A percentile compares a stretch with the other conserved stretches of the same genome.
Conservation (phyloP, 37 sponge, comb jelly and placozoan species). For the Corticium candelabrum region DNA sequence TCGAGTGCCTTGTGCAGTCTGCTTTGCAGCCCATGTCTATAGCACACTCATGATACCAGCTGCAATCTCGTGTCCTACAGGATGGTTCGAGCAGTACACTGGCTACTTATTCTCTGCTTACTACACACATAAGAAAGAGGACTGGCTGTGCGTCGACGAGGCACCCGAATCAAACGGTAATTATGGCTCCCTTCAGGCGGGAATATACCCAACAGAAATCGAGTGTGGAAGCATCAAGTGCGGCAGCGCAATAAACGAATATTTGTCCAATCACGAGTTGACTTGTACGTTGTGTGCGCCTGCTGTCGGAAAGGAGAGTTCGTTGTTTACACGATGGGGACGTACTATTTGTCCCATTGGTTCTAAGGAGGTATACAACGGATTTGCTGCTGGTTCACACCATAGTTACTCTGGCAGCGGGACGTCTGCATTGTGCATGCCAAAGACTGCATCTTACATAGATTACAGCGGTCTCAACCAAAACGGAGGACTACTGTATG, state of each 20-base stretch:
- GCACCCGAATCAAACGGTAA: background rate
- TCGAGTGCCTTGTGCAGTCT: constrained; percentile 1
- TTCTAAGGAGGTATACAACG: background rate
- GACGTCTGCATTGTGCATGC: background rate
- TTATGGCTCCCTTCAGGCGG: background rate
- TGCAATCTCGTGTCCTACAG: background rate
- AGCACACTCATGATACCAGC: background rate
- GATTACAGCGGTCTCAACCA: background rate
- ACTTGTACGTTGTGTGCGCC: background rate
- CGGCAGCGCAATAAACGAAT: background rate
- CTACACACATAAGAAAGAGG: background rate
- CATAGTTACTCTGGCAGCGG: background rate
- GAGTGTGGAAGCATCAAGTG: constrained; percentile 2
- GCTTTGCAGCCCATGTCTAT: background rate
- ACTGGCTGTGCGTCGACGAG: background rate
- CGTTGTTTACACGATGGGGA: background rate
- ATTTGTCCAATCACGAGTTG: background rate
- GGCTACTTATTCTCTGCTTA: background rate
- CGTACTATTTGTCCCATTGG: background rate
- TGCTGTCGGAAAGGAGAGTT: background rate
- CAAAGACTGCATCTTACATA: background rate
- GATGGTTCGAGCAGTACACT: background rate
- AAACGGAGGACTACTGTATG: background rate
- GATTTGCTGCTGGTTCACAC: background rate
- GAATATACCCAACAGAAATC: background rate